Evolutionary conservation across 2,888 invertebrate species (phyloP), one percentile per base, ranked within the genome.

Genomic region (Drosophila crucigera): DNA sequence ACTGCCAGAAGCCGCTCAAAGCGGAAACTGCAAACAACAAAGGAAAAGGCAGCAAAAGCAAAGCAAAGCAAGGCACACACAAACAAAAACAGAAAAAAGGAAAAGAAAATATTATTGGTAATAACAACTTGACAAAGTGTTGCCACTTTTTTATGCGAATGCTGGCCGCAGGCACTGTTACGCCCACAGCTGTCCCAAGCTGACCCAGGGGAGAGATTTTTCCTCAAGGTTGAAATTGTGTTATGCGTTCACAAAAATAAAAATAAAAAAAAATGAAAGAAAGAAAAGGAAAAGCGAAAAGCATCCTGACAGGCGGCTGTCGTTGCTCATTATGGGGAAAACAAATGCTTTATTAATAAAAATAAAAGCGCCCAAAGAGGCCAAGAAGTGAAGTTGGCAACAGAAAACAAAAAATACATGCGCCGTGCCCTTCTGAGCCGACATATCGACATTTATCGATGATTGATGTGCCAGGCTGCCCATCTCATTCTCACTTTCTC

Each of bases 331-430:
- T 88, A 90, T 86, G 73, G 77, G 83, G 30, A 82, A 88, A 90
- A 90, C 87, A 90, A 88, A 88, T 88, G 89, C 89, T 89, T 88
- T 88, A 88, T 89, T 88, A 88, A 88, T 88, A 87, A 81, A 90
- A 89, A 88, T 78, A 80, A 75, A 81, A 68, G 63, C 67, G 55
- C 47, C 60, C 65, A 69, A 73, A 70, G 73, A 82, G 88, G 90
- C 85, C 78, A 85, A 84, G 67, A 85, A 88, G 90, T 82, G 76
- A 82, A 72, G 61, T 61, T 63, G 39, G 28, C 50, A 41, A 19
- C n/a, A 39, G 19, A 22, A 30, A 41, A 58, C 9, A 58, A 28
- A 58, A 64, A 60, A 62, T 65, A 59, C 65, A 67, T 37, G 53
- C 39, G 58, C 62, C 37, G n/a, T 50, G 75, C 78, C 60, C 60